Evolutionary conservation across 2,888 invertebrate species (phyloP).

Genomic region (Argyresthia goedartella): DNA sequence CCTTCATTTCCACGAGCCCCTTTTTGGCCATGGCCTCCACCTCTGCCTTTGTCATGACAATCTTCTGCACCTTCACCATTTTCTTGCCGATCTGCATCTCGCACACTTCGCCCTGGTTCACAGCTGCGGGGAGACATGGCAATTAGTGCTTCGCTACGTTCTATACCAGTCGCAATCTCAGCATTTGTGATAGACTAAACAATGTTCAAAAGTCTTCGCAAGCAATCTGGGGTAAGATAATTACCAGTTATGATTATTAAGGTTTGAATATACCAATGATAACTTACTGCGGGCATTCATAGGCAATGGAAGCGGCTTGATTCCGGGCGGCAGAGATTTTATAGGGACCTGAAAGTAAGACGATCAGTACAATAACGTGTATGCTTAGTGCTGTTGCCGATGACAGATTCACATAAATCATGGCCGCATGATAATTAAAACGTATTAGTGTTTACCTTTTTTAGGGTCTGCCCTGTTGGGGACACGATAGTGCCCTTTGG

Average conservation of each 20-base stretch:
- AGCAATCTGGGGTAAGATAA: no score
- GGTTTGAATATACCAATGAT: no score
- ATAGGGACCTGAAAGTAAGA: slow-evolving; percentile 36
- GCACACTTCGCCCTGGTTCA: slow-evolving; percentile 37
- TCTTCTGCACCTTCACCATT: slow-evolving; percentile 74
- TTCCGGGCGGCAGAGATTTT: slow-evolving; percentile 51
- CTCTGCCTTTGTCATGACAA: slow-evolving; percentile 76
- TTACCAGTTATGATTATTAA: no score
- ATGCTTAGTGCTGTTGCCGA: no score
- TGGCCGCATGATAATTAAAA: neutral
- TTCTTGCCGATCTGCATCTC: slow-evolving; percentile 74
- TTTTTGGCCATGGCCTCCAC: slow-evolving; percentile 76
- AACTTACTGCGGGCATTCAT: slow-evolving; percentile 41
- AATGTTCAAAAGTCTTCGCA: no score
- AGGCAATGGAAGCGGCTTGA: slow-evolving; percentile 51
- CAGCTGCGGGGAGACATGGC: slow-evolving; percentile 15
- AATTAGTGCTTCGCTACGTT: neutral
- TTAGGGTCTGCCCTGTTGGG: slow-evolving; percentile 50
- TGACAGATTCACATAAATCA: no score
- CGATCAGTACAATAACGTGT: no score
- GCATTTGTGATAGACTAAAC: no score
- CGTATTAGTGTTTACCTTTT: slow-evolving; percentile 34
- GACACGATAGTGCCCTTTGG: slow-evolving; percentile 28
- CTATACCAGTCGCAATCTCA: no score
- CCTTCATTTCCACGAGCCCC: slow-evolving; percentile 75